Evolutionary conservation across 2,797 vertebrate genomes (phyloP).

Genomic region (Oreortyx pictus): DNA sequence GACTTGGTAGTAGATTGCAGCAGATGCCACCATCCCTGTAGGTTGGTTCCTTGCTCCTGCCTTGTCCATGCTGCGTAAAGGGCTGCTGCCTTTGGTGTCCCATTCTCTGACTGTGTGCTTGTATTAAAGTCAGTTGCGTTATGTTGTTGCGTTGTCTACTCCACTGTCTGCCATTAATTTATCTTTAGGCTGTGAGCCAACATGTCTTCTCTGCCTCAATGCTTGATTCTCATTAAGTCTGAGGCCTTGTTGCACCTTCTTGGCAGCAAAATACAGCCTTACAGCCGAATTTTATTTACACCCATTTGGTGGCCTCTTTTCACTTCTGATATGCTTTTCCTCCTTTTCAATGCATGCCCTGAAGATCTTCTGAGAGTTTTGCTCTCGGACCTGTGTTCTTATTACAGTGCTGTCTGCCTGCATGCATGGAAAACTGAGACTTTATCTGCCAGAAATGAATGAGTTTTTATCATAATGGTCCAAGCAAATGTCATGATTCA

Average conservation of each 20-base stretch:
- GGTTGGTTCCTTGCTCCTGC: not conserved
- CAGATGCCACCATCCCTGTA: not conserved
- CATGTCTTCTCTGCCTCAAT: not conserved
- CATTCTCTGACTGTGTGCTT: not conserved
- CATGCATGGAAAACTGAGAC: conserved; percentile 21
- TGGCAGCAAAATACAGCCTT: not conserved
- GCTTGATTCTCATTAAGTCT: conserved; percentile 3
- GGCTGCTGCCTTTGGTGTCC: not conserved
- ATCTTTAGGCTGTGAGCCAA: not conserved
- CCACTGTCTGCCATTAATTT: conserved; percentile 8
- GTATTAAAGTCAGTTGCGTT: not conserved
- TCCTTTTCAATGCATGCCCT: not conserved
- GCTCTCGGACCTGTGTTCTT: not conserved
- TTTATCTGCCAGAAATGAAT: conserved; percentile 31
- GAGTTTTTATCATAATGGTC: not conserved
- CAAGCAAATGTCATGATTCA: conserved; percentile 48
- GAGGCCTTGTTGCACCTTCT: conserved; percentile 32
- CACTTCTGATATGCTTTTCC: not conserved
- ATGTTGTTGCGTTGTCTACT: not conserved
- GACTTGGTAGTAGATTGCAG: not conserved
- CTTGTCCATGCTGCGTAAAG: not conserved
- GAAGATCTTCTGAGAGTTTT: not conserved
- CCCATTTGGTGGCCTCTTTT: not conserved
- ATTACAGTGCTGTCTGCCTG: not conserved
- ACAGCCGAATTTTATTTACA: not conserved